Base-by-base conservation (phyloP, 1,140 invertebrate species). In the Caerostris darwini region DNA sequence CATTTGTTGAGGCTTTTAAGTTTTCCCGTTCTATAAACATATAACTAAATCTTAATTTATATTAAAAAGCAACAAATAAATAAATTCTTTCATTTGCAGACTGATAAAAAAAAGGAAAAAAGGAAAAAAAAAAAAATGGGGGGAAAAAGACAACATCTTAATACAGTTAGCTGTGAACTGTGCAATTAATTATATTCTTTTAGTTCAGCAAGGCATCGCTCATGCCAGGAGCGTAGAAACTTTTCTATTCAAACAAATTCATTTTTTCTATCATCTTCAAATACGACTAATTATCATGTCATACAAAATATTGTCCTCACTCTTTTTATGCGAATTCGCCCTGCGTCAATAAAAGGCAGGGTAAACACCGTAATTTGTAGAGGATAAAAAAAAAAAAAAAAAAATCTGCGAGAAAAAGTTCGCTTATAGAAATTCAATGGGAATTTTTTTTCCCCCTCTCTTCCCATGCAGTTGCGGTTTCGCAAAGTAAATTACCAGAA, bases 181-280 rank as follows among this genome's bases (percentile, higher is more conserved):
- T 94, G 92, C 92, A 94, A 94, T 94, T 94, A 94, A 94, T 94
- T 94, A 94, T 94, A 94, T 94, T 94, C 92, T 94, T 94, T 94
- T 89, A 67, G 92, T 88, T 81, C 56, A 61, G 67, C 85, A 61
- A 64, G 56, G 86, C 92, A 94, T 81, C 86, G 92, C 19, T 94
- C 85, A 92, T 58, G 90, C 58, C 61, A 85, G 90, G 53, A 94
- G 86, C 69, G 67, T 53, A 53, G 69, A 94, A 94, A 94, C 92
- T 94, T 94, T 94, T 89, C 92, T 59, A 94, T 94, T 94, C 92
- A 94, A 93, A 93, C 92, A 87, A 94, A 94, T 88, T 94, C 92
- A 88, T 94, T 94, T 94, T 94, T 94, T 93, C 92, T 59, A 89
- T 94, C 92, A 94, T 94, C 92, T 89, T 94, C 92, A 94, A 94